Evolutionary conservation across 2,797 vertebrate species (phyloP).

Genomic region (Allobates femoralis): DNA sequence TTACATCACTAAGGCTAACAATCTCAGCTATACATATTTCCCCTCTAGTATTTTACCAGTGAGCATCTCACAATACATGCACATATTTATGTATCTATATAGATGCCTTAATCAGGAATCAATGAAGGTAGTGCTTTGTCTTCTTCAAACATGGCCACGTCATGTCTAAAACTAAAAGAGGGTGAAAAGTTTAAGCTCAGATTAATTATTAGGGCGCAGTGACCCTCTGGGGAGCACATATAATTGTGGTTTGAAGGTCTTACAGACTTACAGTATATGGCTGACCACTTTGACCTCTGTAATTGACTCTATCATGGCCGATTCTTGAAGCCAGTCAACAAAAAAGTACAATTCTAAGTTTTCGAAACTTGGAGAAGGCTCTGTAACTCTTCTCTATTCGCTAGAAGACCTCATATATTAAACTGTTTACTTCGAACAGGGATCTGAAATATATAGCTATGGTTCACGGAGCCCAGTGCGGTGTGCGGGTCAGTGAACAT

Average conservation of each 20-base stretch:
- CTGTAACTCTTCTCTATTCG: neutral
- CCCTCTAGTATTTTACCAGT: no score
- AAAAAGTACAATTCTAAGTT: neutral
- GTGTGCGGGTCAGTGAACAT: constrained; percentile 11
- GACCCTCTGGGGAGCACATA: neutral
- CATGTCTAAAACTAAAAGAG: no score
- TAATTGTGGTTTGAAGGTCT: neutral
- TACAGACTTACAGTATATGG: neutral
- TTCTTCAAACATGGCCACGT: no score
- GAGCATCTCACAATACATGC: no score
- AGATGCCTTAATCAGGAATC: no score
- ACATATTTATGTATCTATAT: no score
- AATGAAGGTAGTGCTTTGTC: no score
- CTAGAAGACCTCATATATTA: constrained; percentile 1
- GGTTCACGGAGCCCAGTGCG: neutral
- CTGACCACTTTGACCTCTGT: neutral
- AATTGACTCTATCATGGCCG: neutral
- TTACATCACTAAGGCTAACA: no score
- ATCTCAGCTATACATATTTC: no score
- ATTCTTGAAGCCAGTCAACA: neutral
- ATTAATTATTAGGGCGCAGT: neutral
- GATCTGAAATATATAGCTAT: constrained; percentile 1
- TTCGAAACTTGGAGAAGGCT: neutral
- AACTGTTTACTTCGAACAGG: constrained; percentile 14
- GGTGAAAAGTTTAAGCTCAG: no score